Conservation (phyloP, 35 echinoderm and acorn worm species). For the Heliocidaris erythrogramma region DNA sequence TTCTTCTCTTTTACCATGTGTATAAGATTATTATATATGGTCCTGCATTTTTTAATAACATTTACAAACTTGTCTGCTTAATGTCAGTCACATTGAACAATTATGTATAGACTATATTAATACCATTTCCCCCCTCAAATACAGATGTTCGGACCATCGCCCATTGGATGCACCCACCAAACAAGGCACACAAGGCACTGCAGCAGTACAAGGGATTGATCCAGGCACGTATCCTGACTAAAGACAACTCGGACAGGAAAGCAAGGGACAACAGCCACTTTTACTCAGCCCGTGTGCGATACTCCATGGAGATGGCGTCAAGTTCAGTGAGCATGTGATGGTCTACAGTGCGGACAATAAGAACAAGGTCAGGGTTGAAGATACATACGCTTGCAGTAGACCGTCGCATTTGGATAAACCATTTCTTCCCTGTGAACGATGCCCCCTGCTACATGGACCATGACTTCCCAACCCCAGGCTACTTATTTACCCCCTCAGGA, state of each 20-base stretch:
- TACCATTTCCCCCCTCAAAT: no score
- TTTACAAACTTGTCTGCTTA: no score
- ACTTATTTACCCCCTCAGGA: slow-evolving; percentile 60
- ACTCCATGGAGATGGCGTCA: slow-evolving; percentile 54
- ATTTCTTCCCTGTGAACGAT: slow-evolving; percentile 55
- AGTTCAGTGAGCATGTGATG: not conserved
- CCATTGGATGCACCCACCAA: not conserved
- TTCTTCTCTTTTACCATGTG: no score
- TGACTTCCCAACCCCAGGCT: slow-evolving; percentile 72
- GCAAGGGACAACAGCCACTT: slow-evolving; percentile 59
- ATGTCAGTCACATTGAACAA: no score
- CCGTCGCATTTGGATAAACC: slow-evolving; percentile 9
- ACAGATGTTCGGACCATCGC: not conserved
- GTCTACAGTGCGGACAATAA: slow-evolving; percentile 68
- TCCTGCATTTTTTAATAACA: no score
- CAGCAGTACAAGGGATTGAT: not conserved
- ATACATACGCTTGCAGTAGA: slow-evolving; percentile 60
- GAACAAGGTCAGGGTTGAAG: slow-evolving; percentile 65
- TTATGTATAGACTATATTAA: no score
- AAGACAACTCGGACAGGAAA: slow-evolving; percentile 26
- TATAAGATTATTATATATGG: no score
- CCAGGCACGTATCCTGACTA: not conserved
- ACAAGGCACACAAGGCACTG: not conserved
- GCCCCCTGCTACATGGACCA: slow-evolving; percentile 54
- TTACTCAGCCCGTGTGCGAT: slow-evolving; percentile 63